Conservation (phyloP, 2,797 vertebrate species). For the Oceanodroma leucorhoa region DNA sequence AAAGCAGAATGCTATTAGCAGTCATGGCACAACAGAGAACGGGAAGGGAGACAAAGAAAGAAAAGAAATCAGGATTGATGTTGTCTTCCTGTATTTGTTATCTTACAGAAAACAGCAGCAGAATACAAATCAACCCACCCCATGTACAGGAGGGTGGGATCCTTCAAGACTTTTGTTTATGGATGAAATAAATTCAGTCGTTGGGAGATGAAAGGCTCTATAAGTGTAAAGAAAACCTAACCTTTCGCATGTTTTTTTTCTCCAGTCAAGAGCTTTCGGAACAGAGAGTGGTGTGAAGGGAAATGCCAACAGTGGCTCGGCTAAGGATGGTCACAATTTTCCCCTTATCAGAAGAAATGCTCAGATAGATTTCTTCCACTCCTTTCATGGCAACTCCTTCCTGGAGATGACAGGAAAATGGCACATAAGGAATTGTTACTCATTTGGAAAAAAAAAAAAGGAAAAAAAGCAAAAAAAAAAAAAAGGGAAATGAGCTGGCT, state of each 20-base stretch:
- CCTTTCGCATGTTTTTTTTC: neutral
- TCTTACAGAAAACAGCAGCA: conserved; percentile 33
- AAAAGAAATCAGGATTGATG: conserved; percentile 53
- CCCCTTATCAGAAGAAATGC: neutral
- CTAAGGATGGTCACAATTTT: neutral
- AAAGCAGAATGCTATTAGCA: conserved; percentile 55
- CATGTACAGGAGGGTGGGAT: neutral
- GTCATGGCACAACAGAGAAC: conserved; percentile 34
- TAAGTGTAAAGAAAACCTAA: neutral
- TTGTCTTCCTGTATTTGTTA: conserved; percentile 62
- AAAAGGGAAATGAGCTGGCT: neutral
- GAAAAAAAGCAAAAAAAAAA: no score
- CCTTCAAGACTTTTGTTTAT: neutral
- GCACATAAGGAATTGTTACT: neutral
- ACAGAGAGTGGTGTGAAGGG: neutral
- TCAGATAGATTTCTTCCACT: neutral
- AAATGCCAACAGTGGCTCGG: neutral
- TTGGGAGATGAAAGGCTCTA: neutral
- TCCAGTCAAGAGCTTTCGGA: neutral
- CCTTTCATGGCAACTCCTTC: neutral
- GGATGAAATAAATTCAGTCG: neutral
- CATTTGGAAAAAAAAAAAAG: neutral
- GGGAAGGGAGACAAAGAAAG: conserved; percentile 47
- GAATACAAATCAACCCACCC: conserved; percentile 59
- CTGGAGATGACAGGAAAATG: neutral